A percentile compares a stretch with the other conserved stretches of the same genome.
Evolutionary conservation across 1,140 invertebrate species (phyloP).

Genomic region (Zaprionus camerounensis): DNA sequence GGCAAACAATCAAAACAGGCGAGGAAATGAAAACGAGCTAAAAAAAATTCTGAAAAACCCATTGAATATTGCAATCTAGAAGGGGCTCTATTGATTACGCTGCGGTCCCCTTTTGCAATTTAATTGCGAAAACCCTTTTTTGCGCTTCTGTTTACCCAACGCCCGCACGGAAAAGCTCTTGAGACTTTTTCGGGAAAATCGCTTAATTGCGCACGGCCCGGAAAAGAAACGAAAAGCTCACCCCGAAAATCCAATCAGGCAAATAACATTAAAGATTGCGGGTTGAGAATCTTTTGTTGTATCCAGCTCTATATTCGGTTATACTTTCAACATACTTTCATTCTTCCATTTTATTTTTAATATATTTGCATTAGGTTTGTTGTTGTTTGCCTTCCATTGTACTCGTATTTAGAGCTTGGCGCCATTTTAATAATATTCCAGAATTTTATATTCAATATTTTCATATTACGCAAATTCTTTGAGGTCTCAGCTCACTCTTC

Average conservation of each 20-base stretch:
- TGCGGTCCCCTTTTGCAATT: constrained; percentile 45
- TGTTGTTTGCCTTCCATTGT: constrained; percentile 28
- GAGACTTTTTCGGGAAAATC: constrained; percentile 12
- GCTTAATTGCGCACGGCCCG: constrained; percentile 53
- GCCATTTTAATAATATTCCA: constrained; percentile 66
- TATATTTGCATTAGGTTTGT: constrained; percentile 69
- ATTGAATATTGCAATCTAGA: constrained; percentile 46
- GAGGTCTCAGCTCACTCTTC: neutral
- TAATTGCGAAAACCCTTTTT: constrained; percentile 54
- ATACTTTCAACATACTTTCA: constrained; percentile 29
- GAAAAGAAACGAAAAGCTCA: constrained; percentile 21
- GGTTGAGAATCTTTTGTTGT: constrained; percentile 60
- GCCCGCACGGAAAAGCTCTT: constrained; percentile 25
- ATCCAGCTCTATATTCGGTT: neutral
- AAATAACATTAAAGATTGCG: constrained; percentile 35
- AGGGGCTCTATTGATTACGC: constrained; percentile 26
- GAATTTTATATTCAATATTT: constrained; percentile 76
- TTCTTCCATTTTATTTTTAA: constrained; percentile 53
- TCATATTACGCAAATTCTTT: constrained; percentile 46
- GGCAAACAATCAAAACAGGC: constrained; percentile 31
- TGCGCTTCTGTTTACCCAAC: constrained; percentile 20
- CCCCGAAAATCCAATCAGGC: constrained; percentile 60
- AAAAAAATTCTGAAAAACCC: constrained; percentile 1
- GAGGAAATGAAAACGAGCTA: neutral
- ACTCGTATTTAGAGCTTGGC: constrained; percentile 25